Base-by-base conservation (phyloP, 1,140 invertebrate species). In the Brachionus rubens region DNA sequence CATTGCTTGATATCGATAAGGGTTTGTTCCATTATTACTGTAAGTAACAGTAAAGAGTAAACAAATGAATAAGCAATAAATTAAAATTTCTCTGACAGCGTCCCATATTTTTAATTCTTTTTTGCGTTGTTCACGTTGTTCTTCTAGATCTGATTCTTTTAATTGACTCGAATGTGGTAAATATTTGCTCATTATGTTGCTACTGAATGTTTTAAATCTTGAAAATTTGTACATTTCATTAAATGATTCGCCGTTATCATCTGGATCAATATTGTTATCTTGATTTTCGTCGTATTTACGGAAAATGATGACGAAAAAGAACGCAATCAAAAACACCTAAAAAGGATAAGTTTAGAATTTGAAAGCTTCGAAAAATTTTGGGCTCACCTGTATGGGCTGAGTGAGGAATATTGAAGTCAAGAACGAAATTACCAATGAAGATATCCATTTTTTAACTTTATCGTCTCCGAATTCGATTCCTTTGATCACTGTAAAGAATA, bases 281-380 rank as follows among this genome's bases (percentile, higher is more conserved):
- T 85, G 81, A 52, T 86, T 83, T 28, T 82, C 81, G 16, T 83
- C 81, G 0, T 85, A 83, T 65, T 85, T 85, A 78, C 86, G 87
- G 68, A 85, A 82, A 19, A 88, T 79, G 65, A 86, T 79, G 2
- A 86, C 85, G 33, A 87, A 81, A 28, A 88, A 79, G 43, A 87
- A 82, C 0, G 87, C 86, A 30, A 84, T 79, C 16, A 87, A 77
- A 79, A 87, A 82, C 21, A 70, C 86, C 83, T 88, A 88, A 36
- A 88, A 82, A 9, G 87, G 87, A 78, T 88, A 87, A 21, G 87
- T 88, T 26, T 88, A 78, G 68, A 88, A 83, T n/a, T n/a, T n/a
- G n/a, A n/a, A n/a, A n/a, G n/a, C n/a, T n/a, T n/a, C n/a, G n/a
- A n/a, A n/a, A n/a, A n/a, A n/a, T n/a, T n/a, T n/a, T n/a, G n/a